Evolutionary conservation across 2,797 vertebrate species (phyloP).

Genomic region (Esox lucius): DNA sequence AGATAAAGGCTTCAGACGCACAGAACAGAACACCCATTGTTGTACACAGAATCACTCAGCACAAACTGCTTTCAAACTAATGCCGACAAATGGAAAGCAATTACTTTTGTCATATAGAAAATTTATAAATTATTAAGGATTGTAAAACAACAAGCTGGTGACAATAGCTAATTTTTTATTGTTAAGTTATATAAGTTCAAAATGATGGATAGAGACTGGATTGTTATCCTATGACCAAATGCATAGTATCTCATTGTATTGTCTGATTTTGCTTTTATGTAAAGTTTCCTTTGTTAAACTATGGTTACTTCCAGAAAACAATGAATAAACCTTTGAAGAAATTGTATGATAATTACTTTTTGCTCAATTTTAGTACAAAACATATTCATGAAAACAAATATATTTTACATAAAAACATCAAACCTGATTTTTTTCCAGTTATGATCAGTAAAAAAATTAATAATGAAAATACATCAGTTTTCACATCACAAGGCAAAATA

Average conservation of each 20-base stretch:
- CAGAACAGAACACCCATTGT: slow-evolving; percentile 60
- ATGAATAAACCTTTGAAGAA: slow-evolving; percentile 79
- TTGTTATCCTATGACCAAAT: slow-evolving; percentile 84
- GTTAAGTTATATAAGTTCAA: slow-evolving; percentile 81
- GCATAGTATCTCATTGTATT: slow-evolving; percentile 78
- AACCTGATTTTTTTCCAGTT: too few relatives aligned
- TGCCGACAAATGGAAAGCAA: slow-evolving; percentile 58
- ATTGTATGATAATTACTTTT: slow-evolving; percentile 38
- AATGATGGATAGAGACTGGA: slow-evolving; percentile 79
- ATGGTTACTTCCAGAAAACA: slow-evolving; percentile 74
- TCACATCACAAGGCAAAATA: background rate
- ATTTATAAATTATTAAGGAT: slow-evolving; percentile 79
- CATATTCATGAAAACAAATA: background rate
- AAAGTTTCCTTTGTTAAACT: slow-evolving; percentile 65
- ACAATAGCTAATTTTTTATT: slow-evolving; percentile 68
- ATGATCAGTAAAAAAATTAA: too few relatives aligned
- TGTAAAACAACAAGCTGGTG: slow-evolving; percentile 68
- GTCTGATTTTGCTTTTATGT: slow-evolving; percentile 70
- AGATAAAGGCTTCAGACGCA: slow-evolving; percentile 44
- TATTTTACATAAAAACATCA: background rate
- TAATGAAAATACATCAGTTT: too few relatives aligned
- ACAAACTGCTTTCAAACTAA: slow-evolving; percentile 55
- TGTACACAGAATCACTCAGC: slow-evolving; percentile 14
- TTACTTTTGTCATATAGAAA: slow-evolving; percentile 56
- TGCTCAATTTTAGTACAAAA: slow-evolving; percentile 18